A percentile compares a stretch with the other conserved stretches of the same genome.
Conservation (phyloP, 2,888 invertebrate species). For the Apodemia mormo region DNA sequence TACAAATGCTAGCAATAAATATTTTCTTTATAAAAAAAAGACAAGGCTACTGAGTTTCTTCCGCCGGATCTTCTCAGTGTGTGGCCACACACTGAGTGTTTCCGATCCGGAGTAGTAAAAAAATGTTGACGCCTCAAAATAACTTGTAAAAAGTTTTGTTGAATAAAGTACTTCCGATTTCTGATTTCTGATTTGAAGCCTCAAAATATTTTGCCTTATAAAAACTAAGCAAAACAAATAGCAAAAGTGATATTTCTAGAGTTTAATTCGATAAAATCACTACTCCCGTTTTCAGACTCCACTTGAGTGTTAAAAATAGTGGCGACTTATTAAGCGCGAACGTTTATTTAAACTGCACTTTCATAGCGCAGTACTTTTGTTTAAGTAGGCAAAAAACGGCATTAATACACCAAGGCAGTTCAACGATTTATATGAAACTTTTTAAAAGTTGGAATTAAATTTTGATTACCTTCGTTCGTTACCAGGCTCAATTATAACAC, state of each 20-base stretch:
- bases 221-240: constrained; percentile 8
- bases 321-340: constrained; percentile 6
- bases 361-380: constrained; percentile 11
- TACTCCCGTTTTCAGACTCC: background rate
- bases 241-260: background rate
- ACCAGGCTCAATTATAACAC: background rate
- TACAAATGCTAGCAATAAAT: too few species aligned
- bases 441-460: background rate
- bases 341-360: constrained; percentile 15
- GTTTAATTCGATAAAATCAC: background rate
- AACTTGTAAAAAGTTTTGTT: too few species aligned
- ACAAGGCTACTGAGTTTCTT: too few species aligned
- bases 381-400: constrained; percentile 9
- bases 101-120: too few species aligned
- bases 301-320: constrained; percentile 3
- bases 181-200: too few species aligned
- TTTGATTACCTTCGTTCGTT: background rate
- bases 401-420: constrained; percentile 5
- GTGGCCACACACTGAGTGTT: too few species aligned
- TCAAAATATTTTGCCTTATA: background rate
- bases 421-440: background rate
- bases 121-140: too few species aligned
- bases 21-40: too few species aligned
- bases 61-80: too few species aligned
- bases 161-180: too few species aligned